Conservation (phyloP, 2,888 invertebrate species). For the Idaea biselata region DNA sequence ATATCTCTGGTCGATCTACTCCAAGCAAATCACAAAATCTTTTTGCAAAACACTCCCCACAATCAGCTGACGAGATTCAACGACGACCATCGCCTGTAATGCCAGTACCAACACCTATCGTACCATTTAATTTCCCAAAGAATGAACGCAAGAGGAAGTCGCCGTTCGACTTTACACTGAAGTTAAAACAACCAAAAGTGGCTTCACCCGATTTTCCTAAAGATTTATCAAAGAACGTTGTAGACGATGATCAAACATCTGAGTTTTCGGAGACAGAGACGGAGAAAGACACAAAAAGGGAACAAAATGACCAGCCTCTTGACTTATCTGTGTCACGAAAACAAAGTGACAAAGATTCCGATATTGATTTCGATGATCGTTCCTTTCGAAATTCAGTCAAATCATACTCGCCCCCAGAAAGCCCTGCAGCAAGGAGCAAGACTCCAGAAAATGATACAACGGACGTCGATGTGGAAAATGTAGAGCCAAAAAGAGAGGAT, state of each 20-base stretch:
- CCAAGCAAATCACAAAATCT: slow-evolving; percentile 74
- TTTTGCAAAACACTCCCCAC: slow-evolving; percentile 83
- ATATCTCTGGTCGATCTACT: slow-evolving; percentile 73
- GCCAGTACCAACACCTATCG: slow-evolving; percentile 68
- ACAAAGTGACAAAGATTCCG: slow-evolving; percentile 67
- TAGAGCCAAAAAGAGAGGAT: slow-evolving; percentile 69
- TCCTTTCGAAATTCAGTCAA: slow-evolving; percentile 68
- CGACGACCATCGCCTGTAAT: slow-evolving; percentile 84
- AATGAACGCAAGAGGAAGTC: slow-evolving; percentile 64
- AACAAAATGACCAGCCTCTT: slow-evolving; percentile 84
- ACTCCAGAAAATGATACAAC: slow-evolving; percentile 76
- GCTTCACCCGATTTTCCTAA: slow-evolving; percentile 55
- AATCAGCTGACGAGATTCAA: slow-evolving; percentile 84
- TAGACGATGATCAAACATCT: slow-evolving; percentile 55
- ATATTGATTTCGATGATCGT: slow-evolving; percentile 63
- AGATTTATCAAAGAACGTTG: slow-evolving; percentile 59
- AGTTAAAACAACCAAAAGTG: slow-evolving; percentile 50
- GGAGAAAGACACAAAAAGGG: slow-evolving; percentile 64
- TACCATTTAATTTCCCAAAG: slow-evolving; percentile 55
- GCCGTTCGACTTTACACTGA: slow-evolving; percentile 61
- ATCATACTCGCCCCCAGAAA: slow-evolving; percentile 72
- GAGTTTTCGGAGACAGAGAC: slow-evolving; percentile 52
- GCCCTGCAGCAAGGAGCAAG: slow-evolving; percentile 60
- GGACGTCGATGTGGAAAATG: slow-evolving; percentile 79
- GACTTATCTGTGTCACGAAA: slow-evolving; percentile 86